Evolutionary conservation across 1,140 invertebrate species (phyloP), one percentile per base, ranked within the genome.

Genomic region (Babylonia areolata): DNA sequence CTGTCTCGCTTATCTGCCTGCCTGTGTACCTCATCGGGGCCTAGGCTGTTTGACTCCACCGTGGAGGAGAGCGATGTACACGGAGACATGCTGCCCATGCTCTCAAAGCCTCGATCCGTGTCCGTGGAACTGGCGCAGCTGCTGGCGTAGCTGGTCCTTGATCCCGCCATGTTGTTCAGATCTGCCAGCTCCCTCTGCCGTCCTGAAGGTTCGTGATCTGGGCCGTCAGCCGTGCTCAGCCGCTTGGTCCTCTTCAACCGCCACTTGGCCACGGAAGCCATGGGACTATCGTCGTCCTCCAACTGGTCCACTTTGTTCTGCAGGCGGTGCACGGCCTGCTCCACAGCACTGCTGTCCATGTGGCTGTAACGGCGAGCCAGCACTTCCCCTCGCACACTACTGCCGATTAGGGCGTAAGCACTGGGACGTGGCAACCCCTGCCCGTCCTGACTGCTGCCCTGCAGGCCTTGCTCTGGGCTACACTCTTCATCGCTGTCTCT

Each of bases 91-190:
- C 92, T 93, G 42, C 92, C 92, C 90, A 92, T 92, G 31, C 91
- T 93, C 79, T 94, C 94, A 87, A 94, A 94, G 20, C 94, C 94
- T 89, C 93, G 92, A 85, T 93, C 92, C 77, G 89, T 87, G 64
- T 90, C 90, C 82, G 90, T 92, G 80, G 89, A 90, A 82, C 91
- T 92, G 42, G 89, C 86, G 71, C 87, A 87, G 64, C 91, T 92
- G 82, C 90, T 92, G 42, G 91, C 91, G 83, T 91, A 92, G 85
- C 92, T 93, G 85, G 88, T 91, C 46, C 92, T 81, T 20, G 91
- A 93, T 6, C 92, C 92, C 39, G 90, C 86, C 28, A 92, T 91
- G 73, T 91, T 92, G 69, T 87, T 89, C 17, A 90, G 84, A 71
- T 92, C 92, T 64, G 58, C 87, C 77, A 81, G 88, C 87, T 64